A percentile compares a stretch with the other conserved stretches of the same genome.
These are phyloP conservation scores for Leptobrachium ailaonicum DNA, from an alignment of 2,113 vertebrate genomes.

Conservation along the genomic window DNA sequence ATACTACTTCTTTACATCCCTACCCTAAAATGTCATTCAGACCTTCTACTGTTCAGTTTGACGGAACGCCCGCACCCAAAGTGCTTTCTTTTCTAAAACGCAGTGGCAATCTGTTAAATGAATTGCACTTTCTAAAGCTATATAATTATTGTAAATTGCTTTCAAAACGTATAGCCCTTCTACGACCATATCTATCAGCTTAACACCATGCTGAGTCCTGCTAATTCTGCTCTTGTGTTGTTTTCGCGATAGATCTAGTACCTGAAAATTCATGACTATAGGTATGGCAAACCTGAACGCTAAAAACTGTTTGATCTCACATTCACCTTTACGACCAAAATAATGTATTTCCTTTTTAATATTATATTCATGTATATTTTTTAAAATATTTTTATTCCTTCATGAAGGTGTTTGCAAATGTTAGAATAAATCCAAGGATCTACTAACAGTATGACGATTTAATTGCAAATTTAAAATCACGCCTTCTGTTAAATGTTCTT, in stretches of 20 bases:
- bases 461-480: slow-evolving; percentile 20
- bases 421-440: background rate
- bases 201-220: slow-evolving; percentile 32
- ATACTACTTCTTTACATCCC: slow-evolving; percentile 40
- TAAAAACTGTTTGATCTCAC: background rate
- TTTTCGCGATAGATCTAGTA: background rate
- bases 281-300: background rate
- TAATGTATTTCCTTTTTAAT: background rate
- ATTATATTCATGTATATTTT: too few species aligned
- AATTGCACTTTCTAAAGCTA: slow-evolving; percentile 31
- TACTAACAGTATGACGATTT: background rate
- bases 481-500: slow-evolving; percentile 28
- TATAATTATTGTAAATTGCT: slow-evolving; percentile 49
- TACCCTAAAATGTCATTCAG: slow-evolving; percentile 43
- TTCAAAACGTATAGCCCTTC: slow-evolving; percentile 35
- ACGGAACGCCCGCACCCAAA: slow-evolving; percentile 15
- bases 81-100: slow-evolving; percentile 39
- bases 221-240: slow-evolving; percentile 19
- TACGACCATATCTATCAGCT: slow-evolving; percentile 37
- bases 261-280: background rate
- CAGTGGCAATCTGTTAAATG: slow-evolving; percentile 43
- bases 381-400: too few species aligned
- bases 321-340: background rate
- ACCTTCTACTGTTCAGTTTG: slow-evolving; percentile 28
- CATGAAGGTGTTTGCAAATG: background rate